phyloP scores from a whole-genome alignment of 2,113 vertebrate species.

The Galemys pyrenaicus region DNA sequence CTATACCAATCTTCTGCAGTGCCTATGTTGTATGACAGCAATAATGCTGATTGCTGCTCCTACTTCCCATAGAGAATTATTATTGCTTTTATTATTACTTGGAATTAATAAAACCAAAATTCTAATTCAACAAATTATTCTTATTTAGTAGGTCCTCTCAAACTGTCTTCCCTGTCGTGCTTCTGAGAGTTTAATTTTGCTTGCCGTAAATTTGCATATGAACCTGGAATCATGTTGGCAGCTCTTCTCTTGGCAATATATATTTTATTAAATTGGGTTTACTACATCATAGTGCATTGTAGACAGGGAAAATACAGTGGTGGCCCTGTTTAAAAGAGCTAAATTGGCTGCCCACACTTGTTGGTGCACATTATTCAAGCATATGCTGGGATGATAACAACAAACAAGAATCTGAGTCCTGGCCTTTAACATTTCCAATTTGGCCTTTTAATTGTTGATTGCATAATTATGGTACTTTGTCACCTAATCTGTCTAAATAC shows the following conservation, averaged over 20 bases:
- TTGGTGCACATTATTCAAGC: conserved; percentile 23
- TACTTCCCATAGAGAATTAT: not conserved
- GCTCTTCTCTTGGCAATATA: not conserved
- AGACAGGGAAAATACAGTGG: not conserved
- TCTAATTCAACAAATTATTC: not conserved
- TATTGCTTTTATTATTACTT: not conserved
- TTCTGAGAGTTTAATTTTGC: conserved; percentile 35
- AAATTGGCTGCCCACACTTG: conserved; percentile 43
- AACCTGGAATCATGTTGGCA: conserved; percentile 23
- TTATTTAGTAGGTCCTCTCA: not conserved
- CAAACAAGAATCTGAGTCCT: not conserved
- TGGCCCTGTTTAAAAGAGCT: not conserved
- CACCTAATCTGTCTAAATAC: conserved; percentile 64
- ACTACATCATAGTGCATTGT: not conserved
- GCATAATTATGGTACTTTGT: conserved; percentile 62
- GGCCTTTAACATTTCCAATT: conserved; percentile 42
- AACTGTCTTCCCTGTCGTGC: not conserved
- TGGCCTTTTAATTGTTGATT: conserved; percentile 67
- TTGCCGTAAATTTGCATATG: not conserved
- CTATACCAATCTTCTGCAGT: not conserved
- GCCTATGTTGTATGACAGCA: not conserved
- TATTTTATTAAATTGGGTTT: conserved; percentile 13
- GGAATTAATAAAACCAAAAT: conserved; percentile 5
- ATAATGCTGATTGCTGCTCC: not conserved
- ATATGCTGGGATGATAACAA: conserved; percentile 29